Evolutionary conservation across 2,797 vertebrate genomes (phyloP).

Genomic region (Pangasius larnaudii): DNA sequence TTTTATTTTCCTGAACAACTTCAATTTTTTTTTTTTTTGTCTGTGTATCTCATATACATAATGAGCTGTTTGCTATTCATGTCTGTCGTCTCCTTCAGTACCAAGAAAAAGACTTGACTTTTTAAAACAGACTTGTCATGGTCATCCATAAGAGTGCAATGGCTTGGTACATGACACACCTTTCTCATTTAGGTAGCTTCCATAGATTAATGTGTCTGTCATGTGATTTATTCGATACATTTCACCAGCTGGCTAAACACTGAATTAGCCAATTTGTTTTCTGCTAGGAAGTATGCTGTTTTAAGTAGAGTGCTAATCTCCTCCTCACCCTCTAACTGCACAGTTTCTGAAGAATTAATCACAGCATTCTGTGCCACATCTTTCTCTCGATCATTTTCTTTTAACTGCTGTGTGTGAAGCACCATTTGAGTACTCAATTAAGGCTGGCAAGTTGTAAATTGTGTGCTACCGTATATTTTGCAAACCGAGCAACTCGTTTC

Average conservation of each 20-base stretch:
- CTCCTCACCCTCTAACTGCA: background rate
- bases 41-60: background rate
- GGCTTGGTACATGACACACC: background rate
- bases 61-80: background rate
- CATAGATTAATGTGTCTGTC: background rate
- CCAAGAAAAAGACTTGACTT: background rate
- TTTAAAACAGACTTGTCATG: background rate
- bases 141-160: background rate
- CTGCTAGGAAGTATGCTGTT: background rate
- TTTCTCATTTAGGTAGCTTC: background rate
- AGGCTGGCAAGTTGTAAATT: background rate
- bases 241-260: background rate
- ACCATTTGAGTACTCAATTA: background rate
- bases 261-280: background rate
- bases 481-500: background rate
- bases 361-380: background rate
- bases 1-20: background rate
- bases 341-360: background rate
- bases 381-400: background rate
- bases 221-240: background rate
- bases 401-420: background rate
- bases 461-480: background rate
- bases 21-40: background rate
- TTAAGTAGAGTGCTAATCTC: conserved; percentile 1
- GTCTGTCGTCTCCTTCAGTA: background rate